These are phyloP conservation scores for Pelagia noctiluca DNA, from an alignment of 30 jellyfish, hydroid and myxozoan genomes.

Conservation along the genomic window DNA sequence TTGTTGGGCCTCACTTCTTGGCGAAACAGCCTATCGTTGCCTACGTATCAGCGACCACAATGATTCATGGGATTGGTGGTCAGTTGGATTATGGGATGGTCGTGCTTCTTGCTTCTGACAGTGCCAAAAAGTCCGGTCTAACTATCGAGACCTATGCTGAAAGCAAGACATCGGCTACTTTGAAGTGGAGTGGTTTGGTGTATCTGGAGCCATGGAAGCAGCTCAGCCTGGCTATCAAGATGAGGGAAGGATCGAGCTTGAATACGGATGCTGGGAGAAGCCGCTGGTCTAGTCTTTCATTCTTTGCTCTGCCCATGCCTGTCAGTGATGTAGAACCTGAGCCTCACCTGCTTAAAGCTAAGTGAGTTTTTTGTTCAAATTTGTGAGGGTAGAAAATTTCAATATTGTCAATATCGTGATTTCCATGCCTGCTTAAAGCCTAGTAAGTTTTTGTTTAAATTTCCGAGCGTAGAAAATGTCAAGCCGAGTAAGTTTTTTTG, in stretches of 20 bases:
- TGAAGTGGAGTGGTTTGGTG: slow-evolving; percentile 68
- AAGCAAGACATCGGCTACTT: slow-evolving; percentile 20
- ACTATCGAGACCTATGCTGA: slow-evolving; percentile 29
- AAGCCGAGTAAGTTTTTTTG: no score
- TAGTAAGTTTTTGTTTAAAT: no score
- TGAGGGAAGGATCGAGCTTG: neutral
- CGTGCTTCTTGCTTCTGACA: slow-evolving; percentile 15
- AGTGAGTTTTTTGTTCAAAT: no score
- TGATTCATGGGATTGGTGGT: slow-evolving; percentile 64
- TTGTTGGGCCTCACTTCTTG: slow-evolving; percentile 42
- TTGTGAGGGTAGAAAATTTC: no score
- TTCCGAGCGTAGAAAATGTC: no score
- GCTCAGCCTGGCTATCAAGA: slow-evolving; percentile 48
- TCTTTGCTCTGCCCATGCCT: slow-evolving; percentile 56
- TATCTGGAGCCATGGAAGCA: slow-evolving; percentile 74
- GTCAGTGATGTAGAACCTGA: no score
- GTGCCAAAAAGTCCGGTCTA: neutral
- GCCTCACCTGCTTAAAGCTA: no score
- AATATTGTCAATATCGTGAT: no score
- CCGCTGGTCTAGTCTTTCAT: slow-evolving; percentile 67
- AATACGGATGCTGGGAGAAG: slow-evolving; percentile 1
- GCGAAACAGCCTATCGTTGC: slow-evolving; percentile 64
- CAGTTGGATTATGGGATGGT: slow-evolving; percentile 52
- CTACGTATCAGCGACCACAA: slow-evolving; percentile 59
- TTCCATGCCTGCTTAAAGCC: no score